Base-by-base conservation (phyloP, 2,888 invertebrate genomes). In the Apamea sordens region DNA sequence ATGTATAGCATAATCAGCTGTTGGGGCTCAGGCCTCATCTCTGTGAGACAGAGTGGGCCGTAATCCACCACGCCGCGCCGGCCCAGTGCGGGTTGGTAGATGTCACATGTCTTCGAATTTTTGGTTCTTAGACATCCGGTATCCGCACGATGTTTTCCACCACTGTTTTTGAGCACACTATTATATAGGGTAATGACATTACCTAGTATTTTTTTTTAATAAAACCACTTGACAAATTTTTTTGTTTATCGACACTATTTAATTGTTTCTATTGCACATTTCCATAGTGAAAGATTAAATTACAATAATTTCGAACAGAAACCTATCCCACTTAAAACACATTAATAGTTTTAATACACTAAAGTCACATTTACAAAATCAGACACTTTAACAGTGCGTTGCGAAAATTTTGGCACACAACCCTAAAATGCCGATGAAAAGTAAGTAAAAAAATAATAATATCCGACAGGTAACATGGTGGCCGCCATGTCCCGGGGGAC, bases 391-490 rank as follows among this genome's bases (percentile, higher is more conserved):
- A 53, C 61, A 72, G 50, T 18, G 21, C n/a, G 44, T 36, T 36
- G 41, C 36, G 44, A 77, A 77, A 61, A 50, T 50, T 64, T 44
- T 65, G 18, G 8, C 13, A 75, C 72, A 53, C 71, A 84, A 76
- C 85, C 85, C 87, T 61, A 87, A 87, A 85, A 87, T 59, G 36
- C 65, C 77, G 67, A 86, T 77, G 80, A 82, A 85, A 86, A 85
- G 84, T 84, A 63, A 88, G 83, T 86, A 84, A 89, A 89, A 81
- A 85, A 82, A 75, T 87, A 85, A 84, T 83, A 85, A 76, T 59
- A 87, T 85, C 85, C 69, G 87, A 88, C 90, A 89, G 84, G 90
- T 79, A 89, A 88, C 89, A 79, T 67, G 77, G 74, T 13, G 78
- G 56, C 56, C 77, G 59, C 72, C 24, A 50, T n/a, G 61, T 86